phyloP scores from a whole-genome alignment of 23 tunicate genomes.

The Diplosoma virens region DNA sequence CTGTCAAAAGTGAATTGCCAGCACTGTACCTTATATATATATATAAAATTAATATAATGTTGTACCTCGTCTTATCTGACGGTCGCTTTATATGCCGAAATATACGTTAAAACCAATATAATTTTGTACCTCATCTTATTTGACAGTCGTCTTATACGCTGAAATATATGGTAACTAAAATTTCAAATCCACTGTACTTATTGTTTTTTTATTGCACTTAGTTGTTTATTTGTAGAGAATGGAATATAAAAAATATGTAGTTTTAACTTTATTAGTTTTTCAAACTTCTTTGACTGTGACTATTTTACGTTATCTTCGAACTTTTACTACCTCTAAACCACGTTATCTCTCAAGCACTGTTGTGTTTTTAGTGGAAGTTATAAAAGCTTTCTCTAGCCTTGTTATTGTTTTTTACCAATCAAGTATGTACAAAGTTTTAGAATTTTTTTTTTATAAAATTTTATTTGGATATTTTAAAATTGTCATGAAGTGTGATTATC shows the following conservation, averaged over 20 bases:
- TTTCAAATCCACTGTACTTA: too few relatives aligned
- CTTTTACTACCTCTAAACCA: slow-evolving; percentile 24
- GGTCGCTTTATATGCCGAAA: too few relatives aligned
- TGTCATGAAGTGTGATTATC: not conserved
- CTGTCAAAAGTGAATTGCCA: too few relatives aligned
- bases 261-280: slow-evolving; percentile 45
- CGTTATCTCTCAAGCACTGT: slow-evolving; percentile 63
- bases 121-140: too few relatives aligned
- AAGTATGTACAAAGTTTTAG: slow-evolving; percentile 21
- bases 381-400: slow-evolving; percentile 49
- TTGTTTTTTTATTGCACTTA: too few relatives aligned
- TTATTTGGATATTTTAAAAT: not conserved
- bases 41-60: too few relatives aligned
- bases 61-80: too few relatives aligned
- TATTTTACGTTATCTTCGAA: slow-evolving; percentile 56
- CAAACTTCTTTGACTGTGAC: slow-evolving; percentile 71
- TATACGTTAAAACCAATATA: too few relatives aligned
- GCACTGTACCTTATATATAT: too few relatives aligned
- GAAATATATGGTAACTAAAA: too few relatives aligned
- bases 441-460: not conserved
- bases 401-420: slow-evolving; percentile 36
- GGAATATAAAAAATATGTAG: slow-evolving; percentile 37
- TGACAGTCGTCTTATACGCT: too few relatives aligned
- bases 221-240: slow-evolving; percentile 1
- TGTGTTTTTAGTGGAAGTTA: slow-evolving; percentile 60